Evolutionary conservation across 2,113 vertebrate species (phyloP).

Genomic region (Hystrix brachyura): DNA sequence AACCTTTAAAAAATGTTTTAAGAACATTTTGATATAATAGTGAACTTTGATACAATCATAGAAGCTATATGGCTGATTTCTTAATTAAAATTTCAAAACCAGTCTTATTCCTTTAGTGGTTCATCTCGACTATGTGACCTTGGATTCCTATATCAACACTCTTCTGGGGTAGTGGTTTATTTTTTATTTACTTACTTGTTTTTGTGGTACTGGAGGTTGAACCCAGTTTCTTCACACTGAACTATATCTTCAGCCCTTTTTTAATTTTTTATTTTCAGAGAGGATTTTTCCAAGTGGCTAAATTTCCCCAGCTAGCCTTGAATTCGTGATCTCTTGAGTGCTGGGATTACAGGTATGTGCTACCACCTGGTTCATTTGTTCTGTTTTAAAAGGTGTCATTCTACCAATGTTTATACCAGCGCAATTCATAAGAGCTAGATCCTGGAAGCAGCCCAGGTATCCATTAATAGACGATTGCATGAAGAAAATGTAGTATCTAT

Average conservation of each 20-base stretch:
- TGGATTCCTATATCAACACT: background rate
- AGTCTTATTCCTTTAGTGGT: background rate
- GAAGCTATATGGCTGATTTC: background rate
- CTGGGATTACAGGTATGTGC: background rate
- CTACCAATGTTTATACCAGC: background rate
- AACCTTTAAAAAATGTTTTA: background rate
- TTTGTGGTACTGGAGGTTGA: background rate
- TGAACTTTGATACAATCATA: background rate
- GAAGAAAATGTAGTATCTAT: background rate
- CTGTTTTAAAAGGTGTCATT: background rate
- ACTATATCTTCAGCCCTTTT: background rate
- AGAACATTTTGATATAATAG: background rate
- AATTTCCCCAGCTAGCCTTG: background rate
- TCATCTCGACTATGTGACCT: constrained; percentile 5
- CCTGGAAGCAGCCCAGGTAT: background rate
- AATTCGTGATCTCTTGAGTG: background rate
- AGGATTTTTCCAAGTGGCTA: background rate
- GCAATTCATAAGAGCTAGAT: background rate
- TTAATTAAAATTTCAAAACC: background rate
- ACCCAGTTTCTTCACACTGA: background rate
- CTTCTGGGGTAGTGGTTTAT: background rate
- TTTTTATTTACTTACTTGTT: background rate
- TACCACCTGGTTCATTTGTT: background rate
- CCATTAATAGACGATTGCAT: background rate
- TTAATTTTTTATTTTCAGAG: background rate